A percentile compares a stretch with the other conserved stretches of the same genome.
phyloP scores from a whole-genome alignment of 2,888 invertebrate species.

The Tipula vernalis region DNA sequence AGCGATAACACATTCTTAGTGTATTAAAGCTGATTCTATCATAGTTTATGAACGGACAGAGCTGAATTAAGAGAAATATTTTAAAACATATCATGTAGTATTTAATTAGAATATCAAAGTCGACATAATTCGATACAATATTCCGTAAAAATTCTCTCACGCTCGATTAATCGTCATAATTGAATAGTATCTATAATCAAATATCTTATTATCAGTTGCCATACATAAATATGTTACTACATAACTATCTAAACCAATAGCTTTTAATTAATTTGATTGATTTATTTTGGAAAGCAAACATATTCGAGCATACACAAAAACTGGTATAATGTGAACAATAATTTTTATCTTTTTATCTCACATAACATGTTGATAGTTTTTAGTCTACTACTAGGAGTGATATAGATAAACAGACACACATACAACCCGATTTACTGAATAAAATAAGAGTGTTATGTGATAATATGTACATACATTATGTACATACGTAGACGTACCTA shows the following conservation, averaged over 20 bases:
- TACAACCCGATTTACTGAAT: background rate
- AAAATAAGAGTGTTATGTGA: background rate
- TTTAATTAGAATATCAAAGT: background rate
- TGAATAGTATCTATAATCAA: background rate
- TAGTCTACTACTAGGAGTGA: background rate
- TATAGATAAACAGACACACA: background rate
- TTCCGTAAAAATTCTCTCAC: background rate
- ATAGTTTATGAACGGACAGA: too few species aligned
- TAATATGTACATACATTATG: background rate
- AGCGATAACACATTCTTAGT: too few species aligned
- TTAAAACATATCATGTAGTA: background rate
- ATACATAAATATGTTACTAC: background rate
- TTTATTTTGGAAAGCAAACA: background rate
- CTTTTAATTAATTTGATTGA: constrained; percentile 4
- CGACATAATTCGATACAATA: background rate
- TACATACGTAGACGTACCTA: background rate
- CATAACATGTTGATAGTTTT: background rate
- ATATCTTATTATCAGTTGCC: background rate
- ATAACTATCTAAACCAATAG: background rate
- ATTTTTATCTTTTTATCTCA: background rate
- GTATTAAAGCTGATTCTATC: too few species aligned
- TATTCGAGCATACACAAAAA: background rate
- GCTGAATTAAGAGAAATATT: too few species aligned
- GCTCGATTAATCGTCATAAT: background rate
- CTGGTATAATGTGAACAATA: background rate